Base-by-base conservation (phyloP, 2,797 vertebrate genomes). In the Moxostoma hubbsi region DNA sequence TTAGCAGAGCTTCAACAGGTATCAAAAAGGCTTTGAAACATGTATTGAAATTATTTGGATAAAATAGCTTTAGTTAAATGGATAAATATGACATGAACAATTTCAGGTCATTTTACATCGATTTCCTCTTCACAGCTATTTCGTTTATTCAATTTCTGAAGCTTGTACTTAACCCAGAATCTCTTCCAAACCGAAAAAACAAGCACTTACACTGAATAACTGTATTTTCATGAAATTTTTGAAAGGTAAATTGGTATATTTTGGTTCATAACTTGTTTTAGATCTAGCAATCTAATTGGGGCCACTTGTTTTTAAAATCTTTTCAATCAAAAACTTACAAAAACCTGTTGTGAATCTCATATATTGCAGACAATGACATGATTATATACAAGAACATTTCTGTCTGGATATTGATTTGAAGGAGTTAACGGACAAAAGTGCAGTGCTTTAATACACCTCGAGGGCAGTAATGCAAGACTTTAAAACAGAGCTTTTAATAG, bases 401-500 rank as follows among this genome's bases (percentile, higher is more conserved):
- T 47, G 36, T 24, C 11, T 46, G 43, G 10, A 57, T n/a, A 36
- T 5, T 67, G 54, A 76, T 67, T 51, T 43, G 10, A 58, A 5
- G 9, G 8, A 51, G 49, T 9, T 0, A 2, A 43, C 5, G 1
- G 6, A 61, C 63, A 77, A 49, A 77, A 50, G 64, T 9, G 43
- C 53, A 9, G 36, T 15, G 69, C 47, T 58, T 79, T 66, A 73
- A 73, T 59, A 65, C 10, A 57, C 7, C 53, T 50, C 9, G 1
- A 73, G 51, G 69, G 18, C 61, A 73, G 69, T 9, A 59, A 49
- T 24, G 53, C n/a, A 63, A 71, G 73, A 24, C 62, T 75, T 66
- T 13, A 58, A 67, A 67, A 76, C 9, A 46, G 9, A 55, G 76
- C 15, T 71, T 77, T 77, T 63, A 78, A 71, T 65, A 61, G 69